These are phyloP conservation scores for Esox lucius DNA, from an alignment of 2,797 vertebrate genomes.

Conservation along the genomic window DNA sequence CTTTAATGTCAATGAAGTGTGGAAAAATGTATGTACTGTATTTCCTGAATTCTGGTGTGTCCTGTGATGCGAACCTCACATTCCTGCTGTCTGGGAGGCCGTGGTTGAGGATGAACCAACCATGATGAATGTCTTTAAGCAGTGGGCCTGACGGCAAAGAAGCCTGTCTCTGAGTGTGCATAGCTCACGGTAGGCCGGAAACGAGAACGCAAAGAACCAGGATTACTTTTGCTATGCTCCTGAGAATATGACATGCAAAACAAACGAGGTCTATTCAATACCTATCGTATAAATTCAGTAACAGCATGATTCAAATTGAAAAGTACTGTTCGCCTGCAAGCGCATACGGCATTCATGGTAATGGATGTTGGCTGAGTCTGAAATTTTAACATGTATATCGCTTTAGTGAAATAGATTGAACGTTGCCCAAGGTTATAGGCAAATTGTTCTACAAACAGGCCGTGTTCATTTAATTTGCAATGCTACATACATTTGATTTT, in stretches of 20 bases:
- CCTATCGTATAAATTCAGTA: too few relatives aligned
- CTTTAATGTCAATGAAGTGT: constrained; percentile 10
- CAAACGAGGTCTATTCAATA: background rate
- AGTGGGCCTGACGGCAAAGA: constrained; percentile 1
- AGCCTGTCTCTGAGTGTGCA: background rate
- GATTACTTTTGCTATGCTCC: background rate
- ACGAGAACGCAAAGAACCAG: background rate
- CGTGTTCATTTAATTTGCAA: too few relatives aligned
- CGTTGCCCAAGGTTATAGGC: too few relatives aligned
- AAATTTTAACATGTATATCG: too few relatives aligned
- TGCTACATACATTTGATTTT: too few relatives aligned
- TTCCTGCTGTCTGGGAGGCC: constrained; percentile 16
- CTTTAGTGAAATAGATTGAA: too few relatives aligned
- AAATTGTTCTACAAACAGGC: too few relatives aligned
- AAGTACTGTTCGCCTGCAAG: too few relatives aligned
- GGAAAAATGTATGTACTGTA: constrained; percentile 1
- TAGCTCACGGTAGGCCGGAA: background rate
- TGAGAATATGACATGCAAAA: background rate
- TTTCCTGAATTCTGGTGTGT: background rate
- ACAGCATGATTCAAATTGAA: too few relatives aligned
- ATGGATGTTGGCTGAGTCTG: too few relatives aligned
- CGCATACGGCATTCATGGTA: too few relatives aligned
- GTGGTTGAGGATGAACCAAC: constrained; percentile 1
- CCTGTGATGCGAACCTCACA: background rate
- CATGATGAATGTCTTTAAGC: constrained; percentile 22